A percentile compares a stretch with the other conserved stretches of the same genome.
These are phyloP conservation scores for Pharmacophagus antenor DNA, from an alignment of 2,888 invertebrate species.

Conservation along the genomic window DNA sequence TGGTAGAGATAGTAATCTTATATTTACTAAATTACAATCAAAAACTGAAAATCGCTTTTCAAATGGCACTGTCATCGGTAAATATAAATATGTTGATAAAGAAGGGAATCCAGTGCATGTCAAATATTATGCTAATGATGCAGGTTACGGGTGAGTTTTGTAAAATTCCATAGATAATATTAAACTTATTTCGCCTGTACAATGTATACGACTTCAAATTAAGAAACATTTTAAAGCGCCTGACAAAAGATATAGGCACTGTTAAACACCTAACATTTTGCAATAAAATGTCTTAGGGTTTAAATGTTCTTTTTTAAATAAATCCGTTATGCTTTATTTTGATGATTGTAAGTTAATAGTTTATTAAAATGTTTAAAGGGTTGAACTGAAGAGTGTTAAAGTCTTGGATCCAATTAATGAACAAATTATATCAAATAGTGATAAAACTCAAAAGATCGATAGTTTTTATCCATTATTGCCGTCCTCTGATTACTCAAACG, in stretches of 20 bases:
- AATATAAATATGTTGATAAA: slow-evolving; percentile 84
- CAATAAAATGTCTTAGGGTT: too few relatives aligned
- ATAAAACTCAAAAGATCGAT: slow-evolving; percentile 33
- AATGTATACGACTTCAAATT: too few relatives aligned
- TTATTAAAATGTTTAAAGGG: slow-evolving; percentile 45
- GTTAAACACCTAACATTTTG: background rate
- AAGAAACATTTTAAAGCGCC: background rate
- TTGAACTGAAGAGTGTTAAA: slow-evolving; percentile 65
- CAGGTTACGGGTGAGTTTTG: slow-evolving; percentile 83
- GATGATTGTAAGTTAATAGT: background rate
- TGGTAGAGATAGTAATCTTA: slow-evolving; percentile 32
- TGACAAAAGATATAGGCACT: background rate
- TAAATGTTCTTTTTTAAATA: background rate
- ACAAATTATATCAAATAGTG: slow-evolving; percentile 4
- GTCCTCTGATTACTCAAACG: slow-evolving; percentile 16
- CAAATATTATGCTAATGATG: slow-evolving; percentile 83
- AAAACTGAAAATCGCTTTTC: slow-evolving; percentile 83
- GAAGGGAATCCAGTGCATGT: slow-evolving; percentile 84
- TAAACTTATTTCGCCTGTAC: too few relatives aligned
- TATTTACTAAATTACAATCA: slow-evolving; percentile 35
- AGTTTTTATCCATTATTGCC: slow-evolving; percentile 18
- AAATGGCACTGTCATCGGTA: slow-evolving; percentile 86
- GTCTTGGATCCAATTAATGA: slow-evolving; percentile 36
- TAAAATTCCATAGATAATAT: too few relatives aligned
- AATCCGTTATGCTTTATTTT: too few relatives aligned